Base-by-base conservation (phyloP, 2,797 vertebrate species). In the Toxotes lorentzi region DNA sequence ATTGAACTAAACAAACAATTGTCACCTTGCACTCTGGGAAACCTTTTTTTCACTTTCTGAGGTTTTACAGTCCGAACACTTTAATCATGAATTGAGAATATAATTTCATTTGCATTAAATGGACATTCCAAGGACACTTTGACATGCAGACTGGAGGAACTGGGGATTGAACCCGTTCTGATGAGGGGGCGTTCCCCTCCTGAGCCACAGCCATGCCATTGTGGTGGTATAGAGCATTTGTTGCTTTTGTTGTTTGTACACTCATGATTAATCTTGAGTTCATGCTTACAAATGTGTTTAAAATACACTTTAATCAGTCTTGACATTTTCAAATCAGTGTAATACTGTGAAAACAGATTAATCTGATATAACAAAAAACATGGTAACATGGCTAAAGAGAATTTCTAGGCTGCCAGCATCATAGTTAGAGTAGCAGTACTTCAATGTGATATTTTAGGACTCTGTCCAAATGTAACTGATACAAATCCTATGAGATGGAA, bases 401-500 rank as follows among this genome's bases (percentile, higher is more conserved):
- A 48, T 30, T 10, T 47, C n/a, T 45, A 14, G 8, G 24, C 38
- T 71, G 50, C 12, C 43, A 54, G 4, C 24, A 24, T 21, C 13
- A 23, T 7, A 2, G 21, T 32, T 27, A 50, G 16, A 76, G 40
- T 38, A 38, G 23, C 34, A 45, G 16, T 40, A 12, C 41, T 38
- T 41, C n/a, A 35, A 58, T 14, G 41, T n/a, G 14, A 57, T 63
- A 35, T 57, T 56, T 56, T 14, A 50, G 23, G 19, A 50, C 24
- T 21, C 12, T 16, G 17, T 62, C 27, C 23, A 60, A 53, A 61
- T 34, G 27, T 53, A 32, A 57, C 58, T 11, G 4, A 82, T 48
- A 27, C 43, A 47, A 73, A 84, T 73, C 50, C 51, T 16, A 4
- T 60, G 40, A 77, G 77, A 76, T 40, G 34, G 57, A 73, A 63